These are phyloP conservation scores for Phocides pigmalion DNA, from an alignment of 1,140 invertebrate genomes.

Conservation along the genomic window DNA sequence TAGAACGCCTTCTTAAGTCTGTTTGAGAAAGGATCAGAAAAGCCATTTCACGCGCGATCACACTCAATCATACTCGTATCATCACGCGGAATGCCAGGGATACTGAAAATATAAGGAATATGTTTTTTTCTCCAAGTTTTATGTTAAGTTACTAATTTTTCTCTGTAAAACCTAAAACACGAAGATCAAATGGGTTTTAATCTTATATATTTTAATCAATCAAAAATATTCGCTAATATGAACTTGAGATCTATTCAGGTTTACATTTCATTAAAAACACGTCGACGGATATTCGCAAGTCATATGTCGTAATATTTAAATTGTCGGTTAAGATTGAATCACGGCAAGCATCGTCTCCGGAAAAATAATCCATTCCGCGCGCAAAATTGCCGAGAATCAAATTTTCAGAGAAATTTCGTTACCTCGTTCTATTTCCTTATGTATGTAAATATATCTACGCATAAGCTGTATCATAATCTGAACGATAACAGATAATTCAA, in stretches of 20 bases:
- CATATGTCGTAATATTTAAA: conserved; percentile 21
- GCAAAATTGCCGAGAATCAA: conserved; percentile 61
- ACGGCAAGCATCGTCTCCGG: conserved; percentile 43
- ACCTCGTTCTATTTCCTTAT: conserved; percentile 47
- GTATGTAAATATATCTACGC: neutral
- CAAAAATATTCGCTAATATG: too few relatives aligned
- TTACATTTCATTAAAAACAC: neutral
- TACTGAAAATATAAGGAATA: conserved; percentile 9
- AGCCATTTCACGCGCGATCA: conserved; percentile 72
- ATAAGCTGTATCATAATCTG: too few relatives aligned
- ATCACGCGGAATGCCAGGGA: conserved; percentile 38
- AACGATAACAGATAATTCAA: too few relatives aligned
- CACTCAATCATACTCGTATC: conserved; percentile 69
- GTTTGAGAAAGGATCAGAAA: conserved; percentile 63
- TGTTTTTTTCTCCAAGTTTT: neutral
- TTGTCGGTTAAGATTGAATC: conserved; percentile 49
- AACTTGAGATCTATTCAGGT: neutral
- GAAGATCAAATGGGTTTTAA: neutral
- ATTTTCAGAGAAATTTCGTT: conserved; percentile 65
- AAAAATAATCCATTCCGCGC: conserved; percentile 53
- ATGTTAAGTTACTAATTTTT: neutral
- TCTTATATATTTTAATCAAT: too few relatives aligned
- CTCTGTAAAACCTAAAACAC: neutral
- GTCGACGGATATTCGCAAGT: conserved; percentile 10
- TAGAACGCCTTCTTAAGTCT: conserved; percentile 39